Evolutionary conservation across 2,888 invertebrate genomes (phyloP).

Genomic region (Prosapia bicincta): DNA sequence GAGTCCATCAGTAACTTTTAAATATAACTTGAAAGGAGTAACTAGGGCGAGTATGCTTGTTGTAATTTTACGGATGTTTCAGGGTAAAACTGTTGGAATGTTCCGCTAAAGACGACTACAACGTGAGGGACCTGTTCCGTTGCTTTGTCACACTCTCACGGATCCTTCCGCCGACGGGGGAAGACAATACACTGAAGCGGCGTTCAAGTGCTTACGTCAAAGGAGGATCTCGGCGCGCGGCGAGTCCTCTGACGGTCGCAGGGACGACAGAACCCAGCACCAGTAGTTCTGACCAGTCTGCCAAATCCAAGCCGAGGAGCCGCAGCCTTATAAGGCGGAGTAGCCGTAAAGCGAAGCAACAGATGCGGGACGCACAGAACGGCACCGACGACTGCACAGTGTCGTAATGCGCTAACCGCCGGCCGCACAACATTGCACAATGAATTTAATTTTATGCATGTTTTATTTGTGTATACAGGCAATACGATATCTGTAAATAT

Average conservation of each 20-base stretch:
- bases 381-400: conserved; percentile 71
- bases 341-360: conserved; percentile 74
- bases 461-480: not conserved
- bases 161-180: conserved; percentile 58
- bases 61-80: no score
- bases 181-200: conserved; percentile 53
- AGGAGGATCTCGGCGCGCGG: conserved; percentile 43
- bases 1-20: no score
- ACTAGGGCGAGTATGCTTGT: no score
- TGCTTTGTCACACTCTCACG: conserved; percentile 73
- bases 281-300: conserved; percentile 47
- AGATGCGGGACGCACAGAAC: conserved; percentile 64
- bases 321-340: conserved; percentile 75
- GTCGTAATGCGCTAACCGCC: conserved; percentile 50
- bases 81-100: conserved; percentile 73
- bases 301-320: conserved; percentile 57
- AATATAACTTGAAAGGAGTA: no score
- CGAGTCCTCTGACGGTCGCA: conserved; percentile 45
- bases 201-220: conserved; percentile 45
- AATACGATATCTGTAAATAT: no score
- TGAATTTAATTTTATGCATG: not conserved
- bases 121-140: conserved; percentile 76
- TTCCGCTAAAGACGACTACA: conserved; percentile 74
- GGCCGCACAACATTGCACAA: not conserved
- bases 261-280: conserved; percentile 49